A percentile compares a stretch with the other conserved stretches of the same genome.
phyloP scores from a whole-genome alignment of 2,888 invertebrate genomes.

The Alsophila aescularia region DNA sequence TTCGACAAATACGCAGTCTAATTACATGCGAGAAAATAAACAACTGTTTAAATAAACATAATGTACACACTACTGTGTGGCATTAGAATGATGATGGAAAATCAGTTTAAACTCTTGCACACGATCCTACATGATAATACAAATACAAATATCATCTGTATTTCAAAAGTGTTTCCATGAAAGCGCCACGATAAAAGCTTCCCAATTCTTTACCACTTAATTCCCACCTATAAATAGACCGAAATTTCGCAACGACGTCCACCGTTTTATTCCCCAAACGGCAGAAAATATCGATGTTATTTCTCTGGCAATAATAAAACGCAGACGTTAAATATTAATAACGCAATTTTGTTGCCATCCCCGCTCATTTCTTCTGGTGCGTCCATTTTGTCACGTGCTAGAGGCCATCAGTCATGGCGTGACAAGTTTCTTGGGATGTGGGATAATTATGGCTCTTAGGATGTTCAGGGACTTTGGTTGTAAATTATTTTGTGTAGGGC shows the following conservation, averaged over 20 bases:
- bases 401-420: conserved; percentile 50
- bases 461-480: not conserved
- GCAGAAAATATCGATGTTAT: conserved; percentile 13
- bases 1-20: too few species aligned
- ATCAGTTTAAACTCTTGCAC: too few species aligned
- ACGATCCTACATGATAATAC: not conserved
- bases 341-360: conserved; percentile 43
- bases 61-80: too few species aligned
- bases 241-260: conserved; percentile 6
- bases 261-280: conserved; percentile 1
- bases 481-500: not conserved
- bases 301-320: conserved; percentile 42
- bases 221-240: conserved; percentile 8
- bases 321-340: conserved; percentile 61
- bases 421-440: conserved; percentile 40
- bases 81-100: too few species aligned
- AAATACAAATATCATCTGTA: not conserved
- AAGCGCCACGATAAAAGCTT: not conserved
- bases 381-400: conserved; percentile 16
- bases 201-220: not conserved
- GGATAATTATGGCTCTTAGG: conserved; percentile 9
- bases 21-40: too few species aligned
- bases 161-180: not conserved
- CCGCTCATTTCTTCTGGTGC: conserved; percentile 18
- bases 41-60: too few species aligned